These are phyloP conservation scores for Rhamnusium bicolor DNA, from an alignment of 2,888 invertebrate genomes.

Conservation along the genomic window DNA sequence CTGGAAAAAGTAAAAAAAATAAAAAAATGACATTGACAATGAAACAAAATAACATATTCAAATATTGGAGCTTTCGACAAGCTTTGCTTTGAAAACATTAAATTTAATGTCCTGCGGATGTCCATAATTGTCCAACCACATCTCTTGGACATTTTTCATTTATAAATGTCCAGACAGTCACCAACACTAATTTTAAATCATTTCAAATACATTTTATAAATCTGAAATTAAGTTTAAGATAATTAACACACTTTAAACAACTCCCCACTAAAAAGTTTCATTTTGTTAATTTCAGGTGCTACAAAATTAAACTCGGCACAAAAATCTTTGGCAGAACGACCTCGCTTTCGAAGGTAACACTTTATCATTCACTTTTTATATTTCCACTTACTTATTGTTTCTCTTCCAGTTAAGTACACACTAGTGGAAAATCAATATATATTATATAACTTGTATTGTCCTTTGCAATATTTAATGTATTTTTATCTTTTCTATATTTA, in stretches of 20 bases:
- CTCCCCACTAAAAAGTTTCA: background rate
- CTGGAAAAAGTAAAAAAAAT: too few relatives aligned
- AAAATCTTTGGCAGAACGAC: slow-evolving; percentile 33
- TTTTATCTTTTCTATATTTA: slow-evolving; percentile 39
- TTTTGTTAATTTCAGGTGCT: slow-evolving; percentile 26
- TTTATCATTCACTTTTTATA: background rate
- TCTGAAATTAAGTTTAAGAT: too few relatives aligned
- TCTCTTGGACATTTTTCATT: too few relatives aligned
- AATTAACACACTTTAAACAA: background rate
- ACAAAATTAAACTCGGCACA: slow-evolving; percentile 27
- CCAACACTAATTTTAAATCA: too few relatives aligned
- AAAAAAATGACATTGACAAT: too few relatives aligned
- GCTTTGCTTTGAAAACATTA: too few relatives aligned
- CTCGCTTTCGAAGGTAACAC: slow-evolving; percentile 37
- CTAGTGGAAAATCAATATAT: background rate
- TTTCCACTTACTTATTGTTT: background rate
- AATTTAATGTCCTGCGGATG: too few relatives aligned
- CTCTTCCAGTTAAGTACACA: slow-evolving; percentile 19
- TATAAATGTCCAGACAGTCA: too few relatives aligned
- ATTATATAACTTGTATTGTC: background rate
- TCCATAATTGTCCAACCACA: too few relatives aligned
- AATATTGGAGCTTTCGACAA: too few relatives aligned
- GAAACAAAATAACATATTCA: too few relatives aligned
- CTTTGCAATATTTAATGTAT: slow-evolving; percentile 38
- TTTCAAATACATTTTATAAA: too few relatives aligned